Evolutionary conservation across 1,140 invertebrate genomes (phyloP).

Genomic region (Leguminivora glycinivorella): DNA sequence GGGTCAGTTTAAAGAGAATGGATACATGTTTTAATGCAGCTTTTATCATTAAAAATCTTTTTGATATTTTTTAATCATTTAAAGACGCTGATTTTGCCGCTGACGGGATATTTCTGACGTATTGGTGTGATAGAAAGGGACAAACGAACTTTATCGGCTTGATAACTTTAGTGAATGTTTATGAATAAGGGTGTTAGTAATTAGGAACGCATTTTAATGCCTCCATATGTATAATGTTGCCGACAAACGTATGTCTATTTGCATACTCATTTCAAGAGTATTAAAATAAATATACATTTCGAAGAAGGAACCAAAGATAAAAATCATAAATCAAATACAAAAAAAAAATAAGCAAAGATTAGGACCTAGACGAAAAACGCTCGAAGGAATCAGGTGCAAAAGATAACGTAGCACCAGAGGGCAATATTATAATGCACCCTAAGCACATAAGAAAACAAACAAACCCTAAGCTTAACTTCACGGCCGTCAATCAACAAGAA

Average conservation of each 20-base stretch:
- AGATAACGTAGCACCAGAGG: background rate
- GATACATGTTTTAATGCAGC: too few species aligned
- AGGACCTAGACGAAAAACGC: background rate
- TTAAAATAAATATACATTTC: background rate
- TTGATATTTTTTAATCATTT: too few species aligned
- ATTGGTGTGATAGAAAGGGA: too few species aligned
- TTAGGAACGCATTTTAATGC: too few species aligned
- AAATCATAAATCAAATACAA: background rate
- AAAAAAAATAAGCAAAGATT: background rate
- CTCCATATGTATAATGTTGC: too few species aligned
- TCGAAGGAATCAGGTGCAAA: background rate
- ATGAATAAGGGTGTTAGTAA: too few species aligned
- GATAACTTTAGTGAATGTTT: too few species aligned
- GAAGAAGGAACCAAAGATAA: background rate
- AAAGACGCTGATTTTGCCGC: too few species aligned
- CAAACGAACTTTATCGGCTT: too few species aligned
- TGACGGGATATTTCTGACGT: too few species aligned
- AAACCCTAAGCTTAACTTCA: background rate
- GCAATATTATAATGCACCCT: background rate
- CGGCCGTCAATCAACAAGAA: constrained; percentile 4
- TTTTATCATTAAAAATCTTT: too few species aligned
- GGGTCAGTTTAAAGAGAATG: background rate
- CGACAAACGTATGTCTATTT: background rate
- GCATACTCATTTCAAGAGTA: background rate
- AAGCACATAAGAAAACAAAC: constrained; percentile 6